phyloP scores from a whole-genome alignment of 2,888 invertebrate genomes.

The Odontomyia ornata region DNA sequence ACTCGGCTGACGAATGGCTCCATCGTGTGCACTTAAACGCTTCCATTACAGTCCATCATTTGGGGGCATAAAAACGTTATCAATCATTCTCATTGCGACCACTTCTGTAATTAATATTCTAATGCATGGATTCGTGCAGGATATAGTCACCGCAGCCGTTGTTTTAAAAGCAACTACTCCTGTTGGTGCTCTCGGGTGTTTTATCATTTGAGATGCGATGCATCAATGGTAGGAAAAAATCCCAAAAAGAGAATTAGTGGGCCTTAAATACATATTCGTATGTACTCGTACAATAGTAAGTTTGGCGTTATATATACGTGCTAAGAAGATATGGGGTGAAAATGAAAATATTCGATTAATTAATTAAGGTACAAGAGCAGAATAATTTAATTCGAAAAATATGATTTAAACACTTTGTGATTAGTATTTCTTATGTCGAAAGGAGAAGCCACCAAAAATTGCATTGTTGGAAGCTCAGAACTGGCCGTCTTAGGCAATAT shows the following conservation, averaged over 20 bases:
- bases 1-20: constrained; percentile 36
- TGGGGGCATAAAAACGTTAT: constrained; percentile 41
- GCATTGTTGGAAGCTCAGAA: too few relatives aligned
- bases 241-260: not conserved
- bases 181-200: not conserved
- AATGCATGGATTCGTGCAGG: constrained; percentile 38
- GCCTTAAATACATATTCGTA: too few relatives aligned
- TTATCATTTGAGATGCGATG: not conserved
- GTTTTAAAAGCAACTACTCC: not conserved
- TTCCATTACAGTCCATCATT: constrained; percentile 45
- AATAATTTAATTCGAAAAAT: too few relatives aligned
- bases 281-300: too few relatives aligned
- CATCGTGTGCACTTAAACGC: constrained; percentile 45
- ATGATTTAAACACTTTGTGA: too few relatives aligned
- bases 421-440: too few relatives aligned
- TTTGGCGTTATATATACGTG: too few relatives aligned
- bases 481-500: too few relatives aligned
- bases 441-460: too few relatives aligned
- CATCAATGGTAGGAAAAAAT: not conserved
- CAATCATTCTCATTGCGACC: constrained; percentile 42
- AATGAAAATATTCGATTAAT: too few relatives aligned
- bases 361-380: too few relatives aligned
- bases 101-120: constrained; percentile 44
- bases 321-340: too few relatives aligned
- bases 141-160: not conserved